Percentiles rank a stretch among this genome's conserved stretches.
Conservation (phyloP, 2,113 vertebrate species). For the Orycteropus afer region DNA sequence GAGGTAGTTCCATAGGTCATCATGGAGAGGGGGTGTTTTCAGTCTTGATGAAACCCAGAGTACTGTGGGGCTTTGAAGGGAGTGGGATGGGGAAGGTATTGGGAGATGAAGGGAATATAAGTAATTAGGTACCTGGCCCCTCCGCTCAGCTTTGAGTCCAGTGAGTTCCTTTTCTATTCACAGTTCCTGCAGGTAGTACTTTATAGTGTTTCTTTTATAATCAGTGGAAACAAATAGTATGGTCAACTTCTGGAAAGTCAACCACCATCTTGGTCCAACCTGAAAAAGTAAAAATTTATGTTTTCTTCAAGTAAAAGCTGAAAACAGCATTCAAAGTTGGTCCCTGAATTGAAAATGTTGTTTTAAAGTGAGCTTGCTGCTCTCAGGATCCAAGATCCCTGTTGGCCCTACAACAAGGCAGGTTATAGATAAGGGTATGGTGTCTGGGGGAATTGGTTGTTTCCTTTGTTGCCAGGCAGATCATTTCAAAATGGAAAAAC, state of each 20-base stretch:
- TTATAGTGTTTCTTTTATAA: neutral
- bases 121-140: neutral
- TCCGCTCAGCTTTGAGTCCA: neutral
- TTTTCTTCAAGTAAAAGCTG: slow-evolving; percentile 27
- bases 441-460: neutral
- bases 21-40: neutral
- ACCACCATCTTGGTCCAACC: neutral
- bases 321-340: neutral
- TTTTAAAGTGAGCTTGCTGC: neutral
- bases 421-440: slow-evolving; percentile 41
- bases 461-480: slow-evolving; percentile 58
- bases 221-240: neutral
- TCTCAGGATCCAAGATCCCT: neutral
- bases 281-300: slow-evolving; percentile 38
- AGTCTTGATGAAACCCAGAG: neutral
- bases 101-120: neutral
- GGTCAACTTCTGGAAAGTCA: slow-evolving; percentile 35
- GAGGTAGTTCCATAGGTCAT: neutral
- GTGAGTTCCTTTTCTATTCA: neutral
- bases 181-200: neutral
- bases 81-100: neutral
- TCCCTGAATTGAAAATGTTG: neutral
- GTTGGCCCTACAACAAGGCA: neutral
- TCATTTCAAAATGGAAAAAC: neutral
- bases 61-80: neutral